Evolutionary conservation across 2,888 invertebrate species (phyloP), one percentile per base, ranked within the genome.

Genomic region (Volucella zonaria): DNA sequence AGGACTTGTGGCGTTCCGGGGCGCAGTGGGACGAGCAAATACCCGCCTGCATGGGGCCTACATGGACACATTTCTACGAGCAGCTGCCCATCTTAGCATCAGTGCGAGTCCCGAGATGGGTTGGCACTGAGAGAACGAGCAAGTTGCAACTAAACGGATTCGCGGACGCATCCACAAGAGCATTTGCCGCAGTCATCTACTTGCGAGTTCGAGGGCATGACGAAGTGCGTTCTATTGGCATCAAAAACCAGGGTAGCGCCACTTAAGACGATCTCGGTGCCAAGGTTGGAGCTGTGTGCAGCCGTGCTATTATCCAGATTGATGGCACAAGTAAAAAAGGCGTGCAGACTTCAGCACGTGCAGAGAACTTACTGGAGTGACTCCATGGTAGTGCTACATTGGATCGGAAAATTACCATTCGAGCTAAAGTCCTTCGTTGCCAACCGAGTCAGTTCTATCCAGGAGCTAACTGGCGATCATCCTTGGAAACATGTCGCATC

Each of bases 341-440:
- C 40, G 45, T 23, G 51, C 1, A 47, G 49, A 38, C 54, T 15
- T 10, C 3, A 11, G 9, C 12, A 52, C 4, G 14, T 56, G 40
- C 9, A 31, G 14, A 52, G 42, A 49, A 52, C 45, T 31, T 42
- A 62, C n/a, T 85, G 85, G 80, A 62, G 71, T 6, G 81, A 86
- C 15, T 86, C 81, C 4, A 40, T 51, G 11, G 62, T 81, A 15
- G 73, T 54, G 11, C 18, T 81, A n/a, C 61, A 73, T 45, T 81
- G 80, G 73, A 15, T 83, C 6, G 43, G 18, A 8, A 74, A 70
- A 15, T 18, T 14, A 3, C 59, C 76, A 3, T 31, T 11, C 31
- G 15, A 45, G 9, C 54, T 77, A 4, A 73, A 74, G 51, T 43
- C 75, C 1, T 82, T 68, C 8, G 70, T 82, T 23, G 54, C 58